Evolutionary conservation across 2,888 invertebrate species (phyloP).

Genomic region (Ormyrus pomaceus): DNA sequence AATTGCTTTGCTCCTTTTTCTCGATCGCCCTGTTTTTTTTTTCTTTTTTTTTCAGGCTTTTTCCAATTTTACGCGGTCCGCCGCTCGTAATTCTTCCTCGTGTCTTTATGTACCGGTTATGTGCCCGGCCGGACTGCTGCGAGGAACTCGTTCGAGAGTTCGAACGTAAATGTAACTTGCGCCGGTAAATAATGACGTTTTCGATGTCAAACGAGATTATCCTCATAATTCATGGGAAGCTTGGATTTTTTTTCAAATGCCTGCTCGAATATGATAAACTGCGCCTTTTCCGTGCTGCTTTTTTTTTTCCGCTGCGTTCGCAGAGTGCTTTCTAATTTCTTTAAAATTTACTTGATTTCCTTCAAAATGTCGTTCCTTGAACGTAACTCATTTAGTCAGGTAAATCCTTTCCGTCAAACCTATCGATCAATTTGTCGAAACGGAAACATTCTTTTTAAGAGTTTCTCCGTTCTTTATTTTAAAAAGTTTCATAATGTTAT

Average conservation of each 20-base stretch:
- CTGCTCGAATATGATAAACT: too few relatives aligned
- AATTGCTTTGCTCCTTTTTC: neutral
- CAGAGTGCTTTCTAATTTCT: too few relatives aligned
- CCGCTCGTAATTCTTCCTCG: slow-evolving; percentile 44
- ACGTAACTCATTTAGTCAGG: too few relatives aligned
- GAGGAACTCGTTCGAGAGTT: slow-evolving; percentile 35
- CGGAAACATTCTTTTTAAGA: too few relatives aligned
- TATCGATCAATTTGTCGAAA: too few relatives aligned
- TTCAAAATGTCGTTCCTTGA: too few relatives aligned
- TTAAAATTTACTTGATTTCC: too few relatives aligned
- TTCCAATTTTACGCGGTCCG: slow-evolving; percentile 42
- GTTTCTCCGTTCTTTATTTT: too few relatives aligned
- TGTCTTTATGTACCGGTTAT: slow-evolving; percentile 43
- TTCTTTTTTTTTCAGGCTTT: slow-evolving; percentile 15
- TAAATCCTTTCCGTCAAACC: too few relatives aligned
- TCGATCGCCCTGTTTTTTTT: neutral
- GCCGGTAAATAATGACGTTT: slow-evolving; percentile 47
- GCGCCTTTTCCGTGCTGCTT: too few relatives aligned
- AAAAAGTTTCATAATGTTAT: too few relatives aligned
- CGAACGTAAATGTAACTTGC: neutral
- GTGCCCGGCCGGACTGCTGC: slow-evolving; percentile 7
- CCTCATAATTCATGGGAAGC: slow-evolving; percentile 41
- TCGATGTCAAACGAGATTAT: slow-evolving; percentile 48
- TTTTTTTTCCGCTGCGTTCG: too few relatives aligned
- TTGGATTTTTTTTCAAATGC: neutral